Base-by-base conservation (phyloP, 2,797 vertebrate species). In the Babyrousa celebensis region DNA sequence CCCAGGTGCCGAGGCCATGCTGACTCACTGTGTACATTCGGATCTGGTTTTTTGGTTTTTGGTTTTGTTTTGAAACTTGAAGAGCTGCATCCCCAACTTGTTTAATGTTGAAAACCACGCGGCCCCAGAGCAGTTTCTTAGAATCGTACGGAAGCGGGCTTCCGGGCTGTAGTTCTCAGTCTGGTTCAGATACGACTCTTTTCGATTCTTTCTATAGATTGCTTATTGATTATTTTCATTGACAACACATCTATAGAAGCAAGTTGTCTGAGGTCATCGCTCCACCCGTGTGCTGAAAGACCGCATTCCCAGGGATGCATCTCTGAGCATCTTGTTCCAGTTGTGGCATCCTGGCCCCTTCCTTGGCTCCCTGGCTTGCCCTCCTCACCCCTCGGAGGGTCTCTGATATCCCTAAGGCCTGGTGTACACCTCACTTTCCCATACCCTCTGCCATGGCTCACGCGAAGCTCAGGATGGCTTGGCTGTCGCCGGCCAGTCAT, bases 241-340 rank as follows among this genome's bases (percentile, higher is more conserved):
- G 74, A 56, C 74, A 56, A 8, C 11, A 3, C 0, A 21, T 15
- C 32, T 58, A 12, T 4, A 29, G 85, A 63, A 48, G 58, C 40
- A 27, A 18, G 16, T 3, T 32, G 63, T 29, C n/a, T 52, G 52
- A 78, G 94, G n/a, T 3, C 27, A 6, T 36, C 17, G 27, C 18
- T n/a, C 25, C 9, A 1, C 70, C 12, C 9, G 78, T 3, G 17
- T 5, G 72, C 40, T 17, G 2, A 27, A 1, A 2, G 63, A 5
- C 18, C 5, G 2, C 21, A 1, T 25, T 52, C 3, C 6, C 8
- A 48, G 6, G 3, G 1, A 48, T 0, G 0, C 10, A 6, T n/a
- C 32, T 58, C 56, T 0, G 25, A 29, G 16, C 12, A 0, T 40
- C 9, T 15, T 20, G 6, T 21, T 27, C 20, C 8, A 10, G n/a